Base-by-base conservation (phyloP, 2,888 invertebrate genomes). In the Mimachlamys varia region DNA sequence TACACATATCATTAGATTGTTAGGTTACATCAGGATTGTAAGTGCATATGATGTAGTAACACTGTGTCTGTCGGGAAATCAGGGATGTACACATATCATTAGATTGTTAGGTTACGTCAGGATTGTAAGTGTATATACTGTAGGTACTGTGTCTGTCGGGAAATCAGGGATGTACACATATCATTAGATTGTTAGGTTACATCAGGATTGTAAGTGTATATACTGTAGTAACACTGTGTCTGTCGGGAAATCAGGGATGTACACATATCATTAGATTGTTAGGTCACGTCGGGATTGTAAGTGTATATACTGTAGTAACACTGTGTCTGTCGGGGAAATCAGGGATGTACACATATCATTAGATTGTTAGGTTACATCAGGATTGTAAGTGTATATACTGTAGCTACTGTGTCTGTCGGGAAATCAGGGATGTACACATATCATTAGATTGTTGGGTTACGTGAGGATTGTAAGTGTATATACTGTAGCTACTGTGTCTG, bases 11-110 rank as follows among this genome's bases (percentile, higher is more conserved):
- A 44, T 44, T 44, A 44, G 44, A 44, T 5, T n/a, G n/a, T n/a
- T n/a, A n/a, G n/a, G n/a, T 99, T 96, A 99, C 99, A 0, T 98
- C 99, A 89, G 98, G 98, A 96, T 98, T 98, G 98, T 98, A 97
- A 97, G 98, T 95, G 87, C 22, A 90, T 17, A 55, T 87, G 87
- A 0, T n/a, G 17, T 38, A 33, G 87, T 5, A n/a, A n/a, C 2
- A 10, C 12, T 76, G 76, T 12, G 76, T 76, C 7, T 22, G 27
- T n/a, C 3, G 1, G 62, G 62, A n/a, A 22, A 62, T 44, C 7
- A 5, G 62, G 62, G 22, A 62, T 62, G 22, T 13, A 22, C n/a
- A 44, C 7, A 44, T 44, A 44, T 44, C 44, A 44, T 44, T 44
- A 44, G 44, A 44, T 5, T n/a, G n/a, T n/a, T n/a, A n/a, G n/a